phyloP scores from a whole-genome alignment of 2,888 invertebrate genomes.

The Brachypalpus laphriformis region DNA sequence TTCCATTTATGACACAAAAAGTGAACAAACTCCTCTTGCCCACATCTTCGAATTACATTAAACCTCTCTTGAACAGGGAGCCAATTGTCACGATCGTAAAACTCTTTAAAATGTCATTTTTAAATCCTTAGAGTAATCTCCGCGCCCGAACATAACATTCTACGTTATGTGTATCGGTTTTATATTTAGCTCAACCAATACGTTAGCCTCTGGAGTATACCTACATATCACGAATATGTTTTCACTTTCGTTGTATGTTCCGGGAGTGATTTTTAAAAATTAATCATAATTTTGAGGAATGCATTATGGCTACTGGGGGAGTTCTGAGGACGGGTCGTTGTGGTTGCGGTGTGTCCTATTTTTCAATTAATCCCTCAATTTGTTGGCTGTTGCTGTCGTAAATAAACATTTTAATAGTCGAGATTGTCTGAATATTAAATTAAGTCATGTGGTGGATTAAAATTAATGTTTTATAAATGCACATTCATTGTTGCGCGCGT shows the following conservation, averaged over 20 bases:
- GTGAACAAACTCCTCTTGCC: not conserved
- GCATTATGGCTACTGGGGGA: not conserved
- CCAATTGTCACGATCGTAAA: slow-evolving; percentile 70
- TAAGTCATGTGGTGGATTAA: slow-evolving; percentile 63
- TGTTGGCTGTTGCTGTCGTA: slow-evolving; percentile 60
- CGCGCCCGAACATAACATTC: not conserved
- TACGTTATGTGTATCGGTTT: slow-evolving; percentile 1
- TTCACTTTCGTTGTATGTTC: slow-evolving; percentile 43
- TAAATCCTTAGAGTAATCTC: slow-evolving; percentile 41
- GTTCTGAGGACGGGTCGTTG: not conserved
- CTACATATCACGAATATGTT: slow-evolving; percentile 26
- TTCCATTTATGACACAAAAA: not conserved
- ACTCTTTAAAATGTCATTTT: slow-evolving; percentile 59
- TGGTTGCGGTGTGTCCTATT: slow-evolving; percentile 39
- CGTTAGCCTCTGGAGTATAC: not conserved
- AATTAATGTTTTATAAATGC: slow-evolving; percentile 70
- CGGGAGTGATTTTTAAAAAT: slow-evolving; percentile 39
- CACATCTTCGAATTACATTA: slow-evolving; percentile 19
- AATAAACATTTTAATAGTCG: slow-evolving; percentile 68
- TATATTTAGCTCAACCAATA: slow-evolving; percentile 17
- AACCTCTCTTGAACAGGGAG: slow-evolving; percentile 54
- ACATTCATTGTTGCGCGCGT: slow-evolving; percentile 1
- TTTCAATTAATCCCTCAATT: slow-evolving; percentile 73
- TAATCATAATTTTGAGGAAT: slow-evolving; percentile 54
- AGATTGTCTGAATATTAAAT: slow-evolving; percentile 70